A percentile compares a stretch with the other conserved stretches of the same genome.
phyloP scores from a whole-genome alignment of 2,888 invertebrate species.

The Parascotia fuliginaria region DNA sequence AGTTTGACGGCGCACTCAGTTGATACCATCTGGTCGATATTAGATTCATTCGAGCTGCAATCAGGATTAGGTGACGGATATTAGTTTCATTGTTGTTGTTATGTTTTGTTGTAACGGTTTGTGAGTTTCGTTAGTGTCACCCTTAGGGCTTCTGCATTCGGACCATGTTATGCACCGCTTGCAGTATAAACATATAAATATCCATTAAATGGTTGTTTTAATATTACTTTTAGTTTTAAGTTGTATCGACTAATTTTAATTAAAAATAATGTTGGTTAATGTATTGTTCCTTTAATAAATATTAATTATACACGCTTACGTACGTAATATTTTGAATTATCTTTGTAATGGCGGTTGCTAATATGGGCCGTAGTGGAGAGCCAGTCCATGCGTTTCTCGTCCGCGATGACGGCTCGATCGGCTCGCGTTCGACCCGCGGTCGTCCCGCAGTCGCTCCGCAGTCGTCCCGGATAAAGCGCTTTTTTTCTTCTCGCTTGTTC shows the following conservation, averaged over 20 bases:
- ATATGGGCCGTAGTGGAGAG: slow-evolving; percentile 61
- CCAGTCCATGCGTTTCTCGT: slow-evolving; percentile 37
- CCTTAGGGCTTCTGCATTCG: slow-evolving; percentile 65
- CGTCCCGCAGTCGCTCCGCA: slow-evolving; percentile 12
- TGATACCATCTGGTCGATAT: slow-evolving; percentile 83
- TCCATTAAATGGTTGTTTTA: background rate
- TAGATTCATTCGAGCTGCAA: slow-evolving; percentile 81
- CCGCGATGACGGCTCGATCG: slow-evolving; percentile 15
- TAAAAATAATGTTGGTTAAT: background rate
- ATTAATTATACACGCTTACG: slow-evolving; percentile 1
- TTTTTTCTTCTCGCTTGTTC: slow-evolving; percentile 77
- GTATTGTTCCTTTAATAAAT: background rate
- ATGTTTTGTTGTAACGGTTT: slow-evolving; percentile 68
- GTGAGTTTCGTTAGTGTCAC: slow-evolving; percentile 74
- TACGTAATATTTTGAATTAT: slow-evolving; percentile 25
- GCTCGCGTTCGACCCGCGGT: slow-evolving; percentile 20
- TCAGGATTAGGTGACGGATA: slow-evolving; percentile 76
- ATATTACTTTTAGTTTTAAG: slow-evolving; percentile 5
- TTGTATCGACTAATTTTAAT: background rate
- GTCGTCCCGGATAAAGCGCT: slow-evolving; percentile 44
- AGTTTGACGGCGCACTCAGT: slow-evolving; percentile 58
- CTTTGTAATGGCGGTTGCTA: slow-evolving; percentile 32
- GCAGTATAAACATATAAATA: slow-evolving; percentile 10
- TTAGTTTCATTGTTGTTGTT: slow-evolving; percentile 82
- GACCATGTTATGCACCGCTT: slow-evolving; percentile 52